Base-by-base conservation (phyloP, 2,888 invertebrate genomes). In the Mycalesis mineus region DNA sequence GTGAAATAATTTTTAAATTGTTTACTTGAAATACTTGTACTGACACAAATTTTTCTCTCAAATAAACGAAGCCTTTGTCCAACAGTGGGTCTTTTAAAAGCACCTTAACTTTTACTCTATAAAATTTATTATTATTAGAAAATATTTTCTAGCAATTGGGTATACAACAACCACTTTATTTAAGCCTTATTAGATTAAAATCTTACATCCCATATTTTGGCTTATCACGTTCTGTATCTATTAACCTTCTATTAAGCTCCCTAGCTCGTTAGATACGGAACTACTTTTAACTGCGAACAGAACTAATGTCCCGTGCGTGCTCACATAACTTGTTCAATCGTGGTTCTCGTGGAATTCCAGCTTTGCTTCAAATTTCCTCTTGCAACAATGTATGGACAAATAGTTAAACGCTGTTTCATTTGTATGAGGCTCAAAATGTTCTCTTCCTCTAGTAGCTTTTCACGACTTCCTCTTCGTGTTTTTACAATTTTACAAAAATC, bases 221-320 rank as follows among this genome's bases (percentile, higher is more conserved):
- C 44, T 53, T 40, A 44, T 33, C 52, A 11, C 44, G 52, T 49
- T 60, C 33, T 44, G 60, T 49, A 60, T 44, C 56, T 49, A 42
- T 59, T 56, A 57, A 42, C 36, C 58, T 52, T 48, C 52, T 52
- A 52, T 60, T 53, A 60, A 53, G 49, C 15, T 57, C 49, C 60
- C 29, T 50, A 29, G 14, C 48, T 52, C 53, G 53, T 49, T 60
- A 57, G 53, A 49, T 57, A 44, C 49, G 42, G 53, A 60, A 42
- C 29, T 29, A 50, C 50, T 40, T 39, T 49, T 37, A 49, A 59
- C 59, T 49, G 48, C 44, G 52, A 36, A 44, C 42, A 31, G 49
- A 57, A 60, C 52, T 60, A 60, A 60, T 60, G 57, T 53, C 57
- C 49, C 53, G 53, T 60, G 60, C 60, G 60, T 60, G 60, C 60